Evolutionary conservation across 1,140 invertebrate species (phyloP).

Genomic region (Aphelinus atriplicis): DNA sequence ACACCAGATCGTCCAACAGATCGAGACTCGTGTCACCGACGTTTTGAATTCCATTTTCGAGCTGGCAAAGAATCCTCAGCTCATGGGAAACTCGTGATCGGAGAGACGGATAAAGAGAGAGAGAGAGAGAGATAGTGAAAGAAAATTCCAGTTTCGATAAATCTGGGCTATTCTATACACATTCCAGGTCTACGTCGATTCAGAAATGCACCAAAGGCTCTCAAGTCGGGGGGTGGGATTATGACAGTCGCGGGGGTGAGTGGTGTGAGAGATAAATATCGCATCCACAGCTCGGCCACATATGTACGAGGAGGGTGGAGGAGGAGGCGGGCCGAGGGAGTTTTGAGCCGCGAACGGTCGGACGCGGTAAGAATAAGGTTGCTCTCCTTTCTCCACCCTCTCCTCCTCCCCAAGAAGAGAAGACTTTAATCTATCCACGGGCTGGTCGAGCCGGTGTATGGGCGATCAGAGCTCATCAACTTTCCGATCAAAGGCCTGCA

Average conservation of each 20-base stretch:
- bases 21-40: too few relatives aligned
- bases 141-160: too few relatives aligned
- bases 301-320: background rate
- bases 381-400: background rate
- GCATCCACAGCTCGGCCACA: background rate
- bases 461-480: slow-evolving; percentile 38
- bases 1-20: too few relatives aligned
- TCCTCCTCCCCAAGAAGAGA: slow-evolving; percentile 4
- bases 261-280: background rate
- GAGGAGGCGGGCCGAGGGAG: background rate
- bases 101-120: slow-evolving; percentile 9
- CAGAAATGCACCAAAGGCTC: too few relatives aligned
- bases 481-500: slow-evolving; percentile 14
- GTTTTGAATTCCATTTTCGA: too few relatives aligned
- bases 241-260: too few relatives aligned
- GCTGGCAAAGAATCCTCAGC: too few relatives aligned
- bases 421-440: slow-evolving; percentile 35
- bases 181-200: too few relatives aligned
- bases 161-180: too few relatives aligned
- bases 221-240: too few relatives aligned
- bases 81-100: background rate
- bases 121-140: background rate
- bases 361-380: slow-evolving; percentile 23
- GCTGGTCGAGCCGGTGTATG: background rate
- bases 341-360: background rate